Evolutionary conservation across 2,888 invertebrate species (phyloP), one percentile per base, ranked within the genome.

Genomic region (Dione juno): DNA sequence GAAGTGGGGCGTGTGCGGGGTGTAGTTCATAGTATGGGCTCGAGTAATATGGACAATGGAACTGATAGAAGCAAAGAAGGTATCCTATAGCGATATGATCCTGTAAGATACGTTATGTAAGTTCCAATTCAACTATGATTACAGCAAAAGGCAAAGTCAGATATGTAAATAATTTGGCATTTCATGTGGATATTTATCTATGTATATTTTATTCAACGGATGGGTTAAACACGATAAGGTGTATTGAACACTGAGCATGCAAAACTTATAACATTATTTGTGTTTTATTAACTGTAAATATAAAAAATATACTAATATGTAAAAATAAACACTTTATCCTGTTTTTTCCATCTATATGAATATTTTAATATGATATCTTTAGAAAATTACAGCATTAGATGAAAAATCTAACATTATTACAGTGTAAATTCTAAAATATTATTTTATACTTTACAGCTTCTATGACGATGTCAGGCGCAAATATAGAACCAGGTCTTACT

Each of bases 391-490:
- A n/a, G n/a, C n/a, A n/a, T n/a, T n/a, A n/a, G n/a, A n/a, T n/a
- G n/a, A n/a, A n/a, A n/a, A n/a, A n/a, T n/a, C n/a, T n/a, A n/a
- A n/a, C n/a, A n/a, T n/a, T n/a, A n/a, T n/a, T n/a, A n/a, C n/a
- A n/a, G n/a, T n/a, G n/a, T 41, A 50, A 19, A n/a, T 19, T 67
- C 7, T 19, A 52, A 54, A 48, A 43, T 13, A 19, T 21, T 21
- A 16, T 66, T 45, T 14, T 37, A n/a, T 50, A 6, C 19, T 14
- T 94, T 94, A 54, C 93, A 96, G 96, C 96, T 83, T 96, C 96
- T 79, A 95, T 96, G 88, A 95, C 96, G 79, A 95, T 95, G 84
- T 93, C 95, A 83, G 94, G 94, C 86, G 93, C 94, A 84, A 94
- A 95, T 77, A 90, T 94, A 81, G 94, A 95, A 82, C 91, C 93